Percentiles rank a stretch among this genome's conserved stretches.
Evolutionary conservation across 2,113 vertebrate species (phyloP).

Genomic region (Perca fluviatilis): DNA sequence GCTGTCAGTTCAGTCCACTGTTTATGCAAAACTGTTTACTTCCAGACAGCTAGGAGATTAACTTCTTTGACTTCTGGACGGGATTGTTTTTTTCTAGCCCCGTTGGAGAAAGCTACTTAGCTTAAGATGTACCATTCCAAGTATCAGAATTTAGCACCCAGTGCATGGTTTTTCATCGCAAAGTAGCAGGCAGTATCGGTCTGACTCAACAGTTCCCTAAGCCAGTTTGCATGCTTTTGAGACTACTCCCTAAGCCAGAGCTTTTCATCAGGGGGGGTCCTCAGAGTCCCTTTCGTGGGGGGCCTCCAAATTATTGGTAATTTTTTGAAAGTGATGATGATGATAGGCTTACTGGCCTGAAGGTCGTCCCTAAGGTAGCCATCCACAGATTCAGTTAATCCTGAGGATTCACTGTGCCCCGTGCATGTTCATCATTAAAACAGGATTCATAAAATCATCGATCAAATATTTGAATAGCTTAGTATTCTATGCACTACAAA

Average conservation of each 20-base stretch:
- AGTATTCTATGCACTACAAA: no score
- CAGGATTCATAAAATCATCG: no score
- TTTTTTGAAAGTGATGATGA: no score
- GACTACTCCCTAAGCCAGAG: not conserved
- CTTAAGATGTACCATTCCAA: slow-evolving; percentile 19
- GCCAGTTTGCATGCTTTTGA: slow-evolving; percentile 29
- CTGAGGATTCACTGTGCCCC: no score
- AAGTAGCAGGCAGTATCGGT: not conserved
- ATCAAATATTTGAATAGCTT: no score
- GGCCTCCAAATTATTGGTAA: no score
- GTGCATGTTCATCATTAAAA: no score
- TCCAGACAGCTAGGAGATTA: slow-evolving; percentile 35
- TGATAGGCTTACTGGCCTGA: no score
- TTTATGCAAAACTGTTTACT: slow-evolving; percentile 44
- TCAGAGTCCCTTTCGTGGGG: no score
- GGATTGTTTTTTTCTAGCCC: slow-evolving; percentile 35
- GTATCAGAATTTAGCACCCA: slow-evolving; percentile 11
- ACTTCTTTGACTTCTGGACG: slow-evolving; percentile 16
- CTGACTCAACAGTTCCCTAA: slow-evolving; percentile 21
- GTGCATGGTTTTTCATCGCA: not conserved
- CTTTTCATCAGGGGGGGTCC: no score
- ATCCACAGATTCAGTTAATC: no score
- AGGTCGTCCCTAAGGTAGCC: no score
- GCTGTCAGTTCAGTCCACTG: slow-evolving; percentile 26
- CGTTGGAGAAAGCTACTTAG: slow-evolving; percentile 9